Evolutionary conservation across 1,140 invertebrate genomes (phyloP), one percentile per base, ranked within the genome.

Genomic region (Habropoda laboriosa): DNA sequence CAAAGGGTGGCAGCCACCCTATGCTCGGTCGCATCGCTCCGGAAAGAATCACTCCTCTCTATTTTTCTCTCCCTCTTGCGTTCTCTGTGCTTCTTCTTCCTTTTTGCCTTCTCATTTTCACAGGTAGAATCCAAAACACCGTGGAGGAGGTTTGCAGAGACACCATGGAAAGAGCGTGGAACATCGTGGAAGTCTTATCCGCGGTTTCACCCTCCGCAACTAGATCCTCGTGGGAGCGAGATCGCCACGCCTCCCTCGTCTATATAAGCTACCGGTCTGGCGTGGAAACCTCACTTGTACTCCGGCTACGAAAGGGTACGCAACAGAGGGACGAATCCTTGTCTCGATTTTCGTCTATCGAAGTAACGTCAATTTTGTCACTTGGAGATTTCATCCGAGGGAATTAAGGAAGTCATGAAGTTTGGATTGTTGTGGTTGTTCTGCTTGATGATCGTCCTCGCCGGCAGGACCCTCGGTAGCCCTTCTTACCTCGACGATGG

Each of bases 401-500:
- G 2, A n/a, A n/a, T n/a, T 8, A 35, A 10, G 21, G 16, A 18
- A 70, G 76, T 32, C 82, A 89, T 90, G 89, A 90, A 87, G 83
- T 83, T 87, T 76, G 83, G 74, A 55, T 60, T 89, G 61, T 53
- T 90, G 45, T 86, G 80, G 72, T 71, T 87, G 63, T 38, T 82
- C 58, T 86, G 85, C 53, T 66, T 88, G 49, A 71, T 90, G 45
- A 66, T 85, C 72, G 73, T 89, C 24, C 51, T 90, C 64, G 80
- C 64, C 61, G 87, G 82, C 40, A 85, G 73, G 45, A 72, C 80
- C 77, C 73, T 86, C n/a, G 87, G 74, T 49, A 89, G 60, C 71
- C 88, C 89, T n/a, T n/a, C n/a, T 2, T 90, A 89, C 60, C 75
- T 89, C 76, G 89, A 90, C n/a, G 89, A 90, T 4, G 89, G 89